Conservation (phyloP, 1,140 invertebrate species). For the Hormaphis cornu region DNA sequence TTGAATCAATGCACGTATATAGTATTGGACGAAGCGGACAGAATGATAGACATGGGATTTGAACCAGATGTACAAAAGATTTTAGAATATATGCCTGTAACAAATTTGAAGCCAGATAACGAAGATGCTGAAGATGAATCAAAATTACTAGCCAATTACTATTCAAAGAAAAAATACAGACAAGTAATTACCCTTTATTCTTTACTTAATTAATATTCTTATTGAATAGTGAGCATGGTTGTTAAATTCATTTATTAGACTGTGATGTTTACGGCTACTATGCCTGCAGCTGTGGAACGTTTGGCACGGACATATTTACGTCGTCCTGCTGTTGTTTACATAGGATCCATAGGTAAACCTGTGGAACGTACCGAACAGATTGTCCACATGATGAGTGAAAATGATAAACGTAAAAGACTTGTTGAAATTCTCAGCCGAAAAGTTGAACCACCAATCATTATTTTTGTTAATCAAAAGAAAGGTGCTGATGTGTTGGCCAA, state of each 20-base stretch:
- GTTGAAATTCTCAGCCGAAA: conserved; percentile 76
- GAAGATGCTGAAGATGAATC: conserved; percentile 96
- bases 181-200: too few species aligned
- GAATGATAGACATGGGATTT: conserved; percentile 99
- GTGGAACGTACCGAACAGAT: conserved; percentile 97
- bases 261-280: conserved; percentile 99
- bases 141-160: conserved; percentile 85
- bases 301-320: conserved; percentile 89
- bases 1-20: conserved; percentile 91
- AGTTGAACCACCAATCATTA: conserved; percentile 94
- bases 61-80: conserved; percentile 98
- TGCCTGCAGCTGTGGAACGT: conserved; percentile 95
- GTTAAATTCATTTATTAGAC: conserved; percentile 51
- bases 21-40: conserved; percentile 89
- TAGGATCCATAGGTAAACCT: conserved; percentile 96
- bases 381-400: conserved; percentile 88
- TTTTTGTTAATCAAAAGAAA: conserved; percentile 99
- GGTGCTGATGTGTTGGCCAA: conserved; percentile 96
- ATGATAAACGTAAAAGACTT: conserved; percentile 84
- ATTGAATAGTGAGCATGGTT: background rate
- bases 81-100: conserved; percentile 95
- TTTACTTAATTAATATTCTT: conserved; percentile 10
- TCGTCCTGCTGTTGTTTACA: conserved; percentile 94
- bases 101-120: conserved; percentile 96
- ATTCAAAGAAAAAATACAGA: conserved; percentile 94